A percentile compares a stretch with the other conserved stretches of the same genome.
These are phyloP conservation scores for Neelides sp. DNA, from an alignment of 1,140 invertebrate species.

Conservation along the genomic window DNA sequence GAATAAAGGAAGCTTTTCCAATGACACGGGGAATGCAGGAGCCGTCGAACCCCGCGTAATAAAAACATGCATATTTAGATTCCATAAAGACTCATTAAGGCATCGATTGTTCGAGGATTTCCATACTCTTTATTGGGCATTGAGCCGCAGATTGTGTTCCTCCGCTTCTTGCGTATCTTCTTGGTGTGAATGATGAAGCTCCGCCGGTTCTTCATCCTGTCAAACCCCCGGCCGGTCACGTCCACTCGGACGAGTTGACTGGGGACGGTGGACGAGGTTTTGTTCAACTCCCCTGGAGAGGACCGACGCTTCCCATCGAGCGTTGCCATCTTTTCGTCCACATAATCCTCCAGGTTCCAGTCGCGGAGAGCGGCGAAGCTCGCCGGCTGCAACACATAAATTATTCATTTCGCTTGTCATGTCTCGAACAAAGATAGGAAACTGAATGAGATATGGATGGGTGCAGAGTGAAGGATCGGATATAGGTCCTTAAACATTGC, in stretches of 20 bases:
- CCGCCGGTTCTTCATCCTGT: conserved; percentile 70
- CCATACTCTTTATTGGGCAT: conserved; percentile 32
- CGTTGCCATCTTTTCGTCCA: conserved; percentile 26
- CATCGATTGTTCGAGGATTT: not conserved
- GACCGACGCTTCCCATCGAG: conserved; percentile 29
- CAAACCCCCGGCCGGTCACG: conserved; percentile 68
- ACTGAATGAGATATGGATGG: too few species aligned
- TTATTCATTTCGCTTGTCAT: too few species aligned
- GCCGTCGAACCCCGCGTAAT: too few species aligned
- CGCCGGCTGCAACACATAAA: conserved; percentile 24
- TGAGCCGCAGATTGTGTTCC: conserved; percentile 71
- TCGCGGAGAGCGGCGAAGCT: conserved; percentile 28
- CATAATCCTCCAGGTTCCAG: conserved; percentile 30
- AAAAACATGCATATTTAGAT: too few species aligned
- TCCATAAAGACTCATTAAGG: not conserved
- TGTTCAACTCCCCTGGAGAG: conserved; percentile 35
- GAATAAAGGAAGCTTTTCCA: too few species aligned
- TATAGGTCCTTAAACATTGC: too few species aligned
- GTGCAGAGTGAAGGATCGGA: too few species aligned
- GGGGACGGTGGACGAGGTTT: conserved; percentile 50
- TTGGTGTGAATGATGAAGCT: conserved; percentile 45
- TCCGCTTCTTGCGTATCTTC: conserved; percentile 45
- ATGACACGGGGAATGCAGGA: too few species aligned
- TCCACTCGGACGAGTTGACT: conserved; percentile 75
- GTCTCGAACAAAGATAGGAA: too few species aligned